Evolutionary conservation across 2,797 vertebrate species (phyloP).

Genomic region (Geotrypetes seraphini): DNA sequence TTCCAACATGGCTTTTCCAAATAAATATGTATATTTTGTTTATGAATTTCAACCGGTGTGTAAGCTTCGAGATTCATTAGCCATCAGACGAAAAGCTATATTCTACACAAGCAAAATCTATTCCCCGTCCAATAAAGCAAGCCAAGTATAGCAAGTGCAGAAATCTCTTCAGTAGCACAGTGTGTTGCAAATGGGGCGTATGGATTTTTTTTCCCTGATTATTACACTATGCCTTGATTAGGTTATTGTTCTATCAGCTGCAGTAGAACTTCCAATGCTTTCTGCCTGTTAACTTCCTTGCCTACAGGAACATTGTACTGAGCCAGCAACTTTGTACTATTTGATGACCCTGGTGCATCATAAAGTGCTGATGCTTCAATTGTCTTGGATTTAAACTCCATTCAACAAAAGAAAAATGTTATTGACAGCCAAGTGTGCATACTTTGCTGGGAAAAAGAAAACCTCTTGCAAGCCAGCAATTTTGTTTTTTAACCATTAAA

Average conservation of each 20-base stretch:
- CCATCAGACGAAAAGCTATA: conserved; percentile 7
- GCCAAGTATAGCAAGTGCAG: conserved; percentile 10
- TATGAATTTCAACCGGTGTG: no score
- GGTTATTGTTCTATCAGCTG: conserved; percentile 5
- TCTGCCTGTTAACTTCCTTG: background rate
- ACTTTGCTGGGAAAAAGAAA: no score
- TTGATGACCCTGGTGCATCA: conserved; percentile 1
- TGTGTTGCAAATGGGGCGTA: background rate
- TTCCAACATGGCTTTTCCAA: no score
- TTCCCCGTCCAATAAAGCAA: conserved; percentile 4
- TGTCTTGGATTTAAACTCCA: conserved; percentile 19
- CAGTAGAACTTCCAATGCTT: background rate
- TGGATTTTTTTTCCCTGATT: background rate
- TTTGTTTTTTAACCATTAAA: conserved; percentile 32
- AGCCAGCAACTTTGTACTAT: background rate
- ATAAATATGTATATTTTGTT: no score
- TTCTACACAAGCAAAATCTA: background rate
- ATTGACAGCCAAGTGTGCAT: conserved; percentile 18
- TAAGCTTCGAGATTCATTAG: no score
- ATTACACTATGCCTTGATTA: conserved; percentile 14
- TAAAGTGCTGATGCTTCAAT: conserved; percentile 18
- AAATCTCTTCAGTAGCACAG: conserved; percentile 16
- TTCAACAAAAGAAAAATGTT: conserved; percentile 18
- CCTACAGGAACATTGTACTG: background rate
- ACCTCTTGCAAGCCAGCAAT: conserved; percentile 32